Evolutionary conservation across 1,140 invertebrate species (phyloP), one percentile per base, ranked within the genome.

Genomic region (Philopotamus ludificatus): DNA sequence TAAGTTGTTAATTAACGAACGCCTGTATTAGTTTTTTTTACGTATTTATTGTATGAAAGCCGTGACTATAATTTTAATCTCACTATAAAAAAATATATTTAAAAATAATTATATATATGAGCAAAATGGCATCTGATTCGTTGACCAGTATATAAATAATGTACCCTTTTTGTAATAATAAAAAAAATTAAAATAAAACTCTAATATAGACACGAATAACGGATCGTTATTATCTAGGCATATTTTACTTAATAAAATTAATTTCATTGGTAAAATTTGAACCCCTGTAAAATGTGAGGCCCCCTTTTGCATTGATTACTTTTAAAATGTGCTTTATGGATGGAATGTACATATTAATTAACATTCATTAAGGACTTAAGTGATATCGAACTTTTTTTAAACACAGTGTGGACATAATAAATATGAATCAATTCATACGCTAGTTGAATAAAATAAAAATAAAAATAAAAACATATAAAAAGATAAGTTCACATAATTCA

Each of bases 81-180:
- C 57, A 60, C 57, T 60, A 60, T 60, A 47, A 60, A 60, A 60
- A 59, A 50, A 50, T 21, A 50, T 55, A 55, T 39, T 57, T 42
- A 57, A 57, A 42, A 57, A 57, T 57, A 57, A 57, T 16, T 42
- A 57, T 21, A 54, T 16, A 45, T 53, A 57, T 22, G 54, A 57
- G 34, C 54, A 57, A 39, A 57, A 57, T 57, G 54, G 54, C 54
- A 57, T 57, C 54, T 57, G 54, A 57, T 57, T 34, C 28, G 12
- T 34, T 34, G 4, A 34, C 28, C 28, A 34, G 28, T 12, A 34
- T 12, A 34, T 12, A 34, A 34, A 7, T 34, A 7, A 7, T 12
- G 12, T 47, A 47, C 18, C 4, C 18, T 47, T 47, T 15, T 47
- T 47, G 8, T 8, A 8, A 7, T 9, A 47, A 47, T 20, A 16